phyloP scores from a whole-genome alignment of 2,888 invertebrate species.

The Andrena bucephala region DNA sequence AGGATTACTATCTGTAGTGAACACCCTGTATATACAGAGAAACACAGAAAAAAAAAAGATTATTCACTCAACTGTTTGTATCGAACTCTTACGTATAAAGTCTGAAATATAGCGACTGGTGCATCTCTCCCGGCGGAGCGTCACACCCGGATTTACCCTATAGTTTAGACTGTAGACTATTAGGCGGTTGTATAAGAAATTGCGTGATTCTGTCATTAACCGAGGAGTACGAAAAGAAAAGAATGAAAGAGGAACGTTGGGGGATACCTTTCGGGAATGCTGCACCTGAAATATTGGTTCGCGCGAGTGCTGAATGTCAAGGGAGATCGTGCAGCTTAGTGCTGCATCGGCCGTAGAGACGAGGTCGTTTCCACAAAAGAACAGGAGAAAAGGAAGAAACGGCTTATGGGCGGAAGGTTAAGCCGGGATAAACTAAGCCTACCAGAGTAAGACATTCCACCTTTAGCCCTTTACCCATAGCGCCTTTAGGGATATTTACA shows the following conservation, averaged over 20 bases:
- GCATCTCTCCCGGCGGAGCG: too few species aligned
- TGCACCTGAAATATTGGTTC: conserved; percentile 17
- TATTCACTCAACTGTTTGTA: too few species aligned
- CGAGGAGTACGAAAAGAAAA: neutral
- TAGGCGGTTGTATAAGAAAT: neutral
- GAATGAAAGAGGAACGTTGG: neutral
- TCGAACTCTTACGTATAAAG: too few species aligned
- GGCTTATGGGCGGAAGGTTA: conserved; percentile 62
- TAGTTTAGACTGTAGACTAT: neutral
- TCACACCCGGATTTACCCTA: too few species aligned
- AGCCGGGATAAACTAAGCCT: conserved; percentile 72
- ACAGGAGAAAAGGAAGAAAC: conserved; percentile 60
- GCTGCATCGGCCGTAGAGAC: conserved; percentile 21
- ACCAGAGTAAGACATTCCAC: conserved; percentile 77
- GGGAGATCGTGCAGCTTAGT: conserved; percentile 3
- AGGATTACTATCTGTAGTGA: too few species aligned
- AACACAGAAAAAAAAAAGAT: too few species aligned
- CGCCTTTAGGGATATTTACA: conserved; percentile 82
- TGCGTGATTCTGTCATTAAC: neutral
- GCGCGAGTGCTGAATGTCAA: neutral
- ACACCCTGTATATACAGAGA: too few species aligned
- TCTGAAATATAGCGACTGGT: too few species aligned
- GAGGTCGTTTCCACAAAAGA: conserved; percentile 59
- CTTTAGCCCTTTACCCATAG: conserved; percentile 80
- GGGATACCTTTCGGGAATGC: conserved; percentile 2